phyloP scores from a whole-genome alignment of 2,797 vertebrate genomes.

The Acrossocheilus fasciatus region DNA sequence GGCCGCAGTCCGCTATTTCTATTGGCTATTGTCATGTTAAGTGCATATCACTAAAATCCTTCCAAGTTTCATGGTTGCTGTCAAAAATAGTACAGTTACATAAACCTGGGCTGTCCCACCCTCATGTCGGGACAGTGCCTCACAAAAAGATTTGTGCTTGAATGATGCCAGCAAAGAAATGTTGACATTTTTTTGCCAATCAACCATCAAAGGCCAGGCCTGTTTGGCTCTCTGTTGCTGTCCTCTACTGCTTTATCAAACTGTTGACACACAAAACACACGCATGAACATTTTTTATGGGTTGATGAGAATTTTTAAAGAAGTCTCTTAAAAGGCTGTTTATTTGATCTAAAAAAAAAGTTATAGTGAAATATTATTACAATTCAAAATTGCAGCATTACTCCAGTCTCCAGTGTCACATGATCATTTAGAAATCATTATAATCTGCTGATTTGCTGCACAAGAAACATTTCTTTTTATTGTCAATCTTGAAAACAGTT shows the following conservation, averaged over 20 bases:
- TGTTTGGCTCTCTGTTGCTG: constrained; percentile 60
- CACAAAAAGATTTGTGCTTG: constrained; percentile 56
- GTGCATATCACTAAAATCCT: constrained; percentile 30
- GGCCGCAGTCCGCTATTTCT: neutral
- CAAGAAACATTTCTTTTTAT: neutral
- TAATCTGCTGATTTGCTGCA: neutral
- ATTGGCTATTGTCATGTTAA: constrained; percentile 23
- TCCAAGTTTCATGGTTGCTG: constrained; percentile 1
- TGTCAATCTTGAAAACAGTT: too few relatives aligned
- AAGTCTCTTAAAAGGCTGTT: neutral
- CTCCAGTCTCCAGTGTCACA: neutral
- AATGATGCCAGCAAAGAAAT: constrained; percentile 67
- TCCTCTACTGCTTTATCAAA: constrained; percentile 62
- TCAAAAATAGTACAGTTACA: constrained; percentile 51
- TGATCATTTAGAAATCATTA: neutral
- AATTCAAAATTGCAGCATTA: neutral
- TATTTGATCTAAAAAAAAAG: neutral
- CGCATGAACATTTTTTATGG: neutral
- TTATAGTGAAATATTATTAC: neutral
- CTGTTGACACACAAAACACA: constrained; percentile 43
- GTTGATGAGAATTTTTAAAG: neutral
- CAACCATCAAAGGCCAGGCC: constrained; percentile 65
- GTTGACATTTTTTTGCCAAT: constrained; percentile 68
- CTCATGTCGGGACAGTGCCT: constrained; percentile 44
- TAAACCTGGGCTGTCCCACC: constrained; percentile 36